Conservation (phyloP, 2,888 invertebrate genomes). For the Archaeoteleia sp. region DNA sequence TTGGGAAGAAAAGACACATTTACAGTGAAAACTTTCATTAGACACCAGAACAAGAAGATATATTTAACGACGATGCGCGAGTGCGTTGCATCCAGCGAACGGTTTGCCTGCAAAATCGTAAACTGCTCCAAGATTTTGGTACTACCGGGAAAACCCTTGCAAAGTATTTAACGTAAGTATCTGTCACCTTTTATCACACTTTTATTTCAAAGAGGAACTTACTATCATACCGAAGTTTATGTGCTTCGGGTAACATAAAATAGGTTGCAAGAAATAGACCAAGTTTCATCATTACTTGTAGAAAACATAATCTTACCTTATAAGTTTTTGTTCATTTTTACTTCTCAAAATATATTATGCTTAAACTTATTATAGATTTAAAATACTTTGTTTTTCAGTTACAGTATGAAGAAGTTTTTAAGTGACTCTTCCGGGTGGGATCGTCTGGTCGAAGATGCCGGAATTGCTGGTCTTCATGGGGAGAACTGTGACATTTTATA, state of each 20-base stretch:
- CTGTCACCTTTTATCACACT: no score
- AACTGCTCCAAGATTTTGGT: conserved; percentile 65
- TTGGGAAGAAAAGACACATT: conserved; percentile 1
- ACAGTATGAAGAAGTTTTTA: conserved; percentile 61
- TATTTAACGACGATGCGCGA: conserved; percentile 66
- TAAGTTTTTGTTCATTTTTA: no score
- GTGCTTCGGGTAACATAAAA: no score
- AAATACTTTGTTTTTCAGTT: conserved; percentile 47
- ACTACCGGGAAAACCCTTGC: conserved; percentile 62
- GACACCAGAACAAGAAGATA: conserved; percentile 66
- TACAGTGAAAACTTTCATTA: conserved; percentile 46
- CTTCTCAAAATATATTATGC: no score
- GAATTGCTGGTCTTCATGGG: conserved; percentile 65
- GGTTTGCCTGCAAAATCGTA: conserved; percentile 68
- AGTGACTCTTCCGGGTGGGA: conserved; percentile 65
- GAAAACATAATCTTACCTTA: no score
- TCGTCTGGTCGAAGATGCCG: conserved; percentile 69
- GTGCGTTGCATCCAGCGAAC: conserved; percentile 70
- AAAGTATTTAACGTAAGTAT: conserved; percentile 70
- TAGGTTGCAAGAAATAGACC: no score
- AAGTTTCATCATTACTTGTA: no score
- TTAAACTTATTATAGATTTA: conserved; percentile 5
- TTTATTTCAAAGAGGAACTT: no score
- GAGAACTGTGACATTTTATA: conserved; percentile 70
- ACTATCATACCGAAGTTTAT: no score